Base-by-base conservation (phyloP, 2,888 invertebrate genomes). In the Cybosia mesomella region DNA sequence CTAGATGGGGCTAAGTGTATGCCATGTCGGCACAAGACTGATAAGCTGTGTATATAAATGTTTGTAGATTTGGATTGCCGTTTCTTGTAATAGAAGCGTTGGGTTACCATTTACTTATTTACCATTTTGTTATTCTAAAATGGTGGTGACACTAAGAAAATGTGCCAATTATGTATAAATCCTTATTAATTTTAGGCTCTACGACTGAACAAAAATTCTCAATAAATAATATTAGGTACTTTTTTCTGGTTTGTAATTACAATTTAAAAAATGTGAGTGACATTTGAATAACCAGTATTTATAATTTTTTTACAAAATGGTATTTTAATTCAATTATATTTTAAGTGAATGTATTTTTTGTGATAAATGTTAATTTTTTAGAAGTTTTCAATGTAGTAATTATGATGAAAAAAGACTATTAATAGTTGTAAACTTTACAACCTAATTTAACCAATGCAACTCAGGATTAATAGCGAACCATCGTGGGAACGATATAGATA, bases 91-190 rank as follows among this genome's bases (percentile, higher is more conserved):
- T 43, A 57, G 22, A 63, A 67, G 67, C 64, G 73, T 75, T 79
- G 76, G 75, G 79, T 77, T 79, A 79, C 65, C 58, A 66, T 76
- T 78, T 70, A 77, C 73, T 75, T 70, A n/a, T n/a, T n/a, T n/a
- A 66, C 71, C 66, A 67, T 67, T 68, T 65, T 71, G 70, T 70
- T 73, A 66, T 70, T 72, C 69, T 64, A 63, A 68, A 74, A 71
- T 63, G 68, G 79, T 75, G 76, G 77, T 76, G 81, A 81, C 83
- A 81, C 77, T 76, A 74, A 73, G 71, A 77, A 76, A 76, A 83
- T 85, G 86, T 86, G 86, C 86, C 86, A 86, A 86, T 84, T 77
- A 77, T 76, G 68, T 74, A 72, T 80, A 77, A 73, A 80, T 64
- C 70, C 58, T 80, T 82, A 74, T 80, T 82, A 81, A 82, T 81